A percentile compares a stretch with the other conserved stretches of the same genome.
These are phyloP conservation scores for Enteromius radiatus DNA, from an alignment of 2,797 vertebrate species.

Conservation along the genomic window DNA sequence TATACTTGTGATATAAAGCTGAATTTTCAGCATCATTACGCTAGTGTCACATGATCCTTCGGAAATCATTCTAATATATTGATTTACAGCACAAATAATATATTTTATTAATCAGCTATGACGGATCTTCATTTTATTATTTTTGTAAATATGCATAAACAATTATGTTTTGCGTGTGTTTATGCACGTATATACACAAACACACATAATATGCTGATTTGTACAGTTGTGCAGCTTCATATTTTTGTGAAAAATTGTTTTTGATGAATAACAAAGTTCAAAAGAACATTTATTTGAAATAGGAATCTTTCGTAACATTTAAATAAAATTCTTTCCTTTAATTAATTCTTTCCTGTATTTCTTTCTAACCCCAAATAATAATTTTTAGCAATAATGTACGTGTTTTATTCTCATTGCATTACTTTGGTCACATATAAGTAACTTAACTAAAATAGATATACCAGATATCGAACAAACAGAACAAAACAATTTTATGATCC, in stretches of 20 bases:
- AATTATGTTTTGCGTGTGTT: too few relatives aligned
- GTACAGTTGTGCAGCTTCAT: background rate
- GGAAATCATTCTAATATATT: background rate
- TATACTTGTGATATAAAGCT: background rate
- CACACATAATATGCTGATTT: background rate
- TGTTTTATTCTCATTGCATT: background rate
- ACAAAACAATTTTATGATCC: background rate
- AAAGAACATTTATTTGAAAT: background rate
- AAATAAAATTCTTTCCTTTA: too few relatives aligned
- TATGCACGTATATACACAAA: background rate
- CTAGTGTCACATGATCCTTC: background rate
- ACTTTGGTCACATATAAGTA: background rate
- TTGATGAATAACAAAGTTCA: background rate
- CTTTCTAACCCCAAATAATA: background rate
- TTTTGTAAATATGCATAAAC: too few relatives aligned
- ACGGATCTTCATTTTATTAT: background rate
- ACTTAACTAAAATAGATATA: background rate
- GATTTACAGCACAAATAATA: background rate
- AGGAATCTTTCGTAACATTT: background rate
- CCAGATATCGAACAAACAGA: background rate
- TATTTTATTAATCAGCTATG: background rate
- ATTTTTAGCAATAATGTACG: background rate
- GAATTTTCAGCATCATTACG: background rate
- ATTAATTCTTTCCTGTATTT: too few relatives aligned
- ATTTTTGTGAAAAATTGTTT: background rate